Base-by-base conservation (phyloP, 2,797 vertebrate species). In the Malacoraja senta region DNA sequence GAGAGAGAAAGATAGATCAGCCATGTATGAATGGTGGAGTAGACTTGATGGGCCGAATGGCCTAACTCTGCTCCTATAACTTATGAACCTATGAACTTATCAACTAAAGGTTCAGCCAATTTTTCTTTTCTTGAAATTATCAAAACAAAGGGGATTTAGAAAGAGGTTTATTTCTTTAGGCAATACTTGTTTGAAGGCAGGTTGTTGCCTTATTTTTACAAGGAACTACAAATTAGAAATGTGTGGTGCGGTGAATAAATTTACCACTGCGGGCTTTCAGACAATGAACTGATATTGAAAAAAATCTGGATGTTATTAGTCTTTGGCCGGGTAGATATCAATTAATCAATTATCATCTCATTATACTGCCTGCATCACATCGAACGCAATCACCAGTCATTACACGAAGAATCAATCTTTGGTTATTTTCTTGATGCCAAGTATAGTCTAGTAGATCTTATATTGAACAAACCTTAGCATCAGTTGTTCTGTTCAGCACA, bases 261-360 rank as follows among this genome's bases (percentile, higher is more conserved):
- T 92, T 92, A 29, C 44, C 71, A 53, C 15, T 0, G 26, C 12
- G 26, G 32, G 71, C 35, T 38, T 92, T 92, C 90, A 58, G n/a
- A 44, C 38, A 74, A 92, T 76, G 44, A 76, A 74, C 74, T 76
- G 4, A 53, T 76, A 92, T 76, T 58, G 90, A 92, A 58, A 92
- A 91, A 74, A 65, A 65, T 88, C 13, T 72, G 68, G 21, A 91
- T 13, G 38, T 92, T 72, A 92, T 92, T 76, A 58, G 90, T 76
- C 38, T 53, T 92, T 76, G 90, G 38, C 38, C 44, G 53, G n/a
- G n/a, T 32, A 44, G 68, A 21, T 24, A 92, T 76, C 90, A 92
- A 76, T 92, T 76, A 92, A 88, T 88, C 63, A 88, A 88, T 88
- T 68, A 88, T 88, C 63, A 35, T 21, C n/a, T 65, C 61, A 88